These are phyloP conservation scores for Eidolon helvum DNA, from an alignment of 2,113 vertebrate genomes.

Conservation along the genomic window DNA sequence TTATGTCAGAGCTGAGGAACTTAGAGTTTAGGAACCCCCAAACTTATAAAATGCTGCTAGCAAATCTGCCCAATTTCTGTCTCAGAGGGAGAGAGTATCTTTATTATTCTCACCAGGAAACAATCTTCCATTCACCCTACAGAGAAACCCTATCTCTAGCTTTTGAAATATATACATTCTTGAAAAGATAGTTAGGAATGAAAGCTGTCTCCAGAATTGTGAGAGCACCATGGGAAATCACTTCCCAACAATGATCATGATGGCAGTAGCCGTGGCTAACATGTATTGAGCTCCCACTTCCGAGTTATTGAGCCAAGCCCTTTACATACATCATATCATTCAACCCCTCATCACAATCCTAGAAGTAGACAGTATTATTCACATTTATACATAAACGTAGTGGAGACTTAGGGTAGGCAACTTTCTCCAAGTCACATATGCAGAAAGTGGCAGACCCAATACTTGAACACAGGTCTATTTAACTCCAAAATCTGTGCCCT, in stretches of 20 bases:
- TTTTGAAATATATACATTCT: neutral
- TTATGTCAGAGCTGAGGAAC: neutral
- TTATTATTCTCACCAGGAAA: neutral
- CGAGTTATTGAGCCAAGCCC: neutral
- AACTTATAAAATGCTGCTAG: neutral
- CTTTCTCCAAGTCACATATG: neutral
- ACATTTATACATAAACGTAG: neutral
- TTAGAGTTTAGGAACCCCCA: neutral
- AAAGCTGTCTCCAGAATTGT: neutral
- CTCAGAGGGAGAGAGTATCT: neutral
- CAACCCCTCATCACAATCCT: neutral
- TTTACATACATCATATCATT: neutral
- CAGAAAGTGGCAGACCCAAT: neutral
- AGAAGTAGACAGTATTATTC: neutral
- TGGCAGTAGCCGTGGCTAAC: neutral
- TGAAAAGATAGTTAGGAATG: neutral
- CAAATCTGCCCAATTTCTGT: neutral
- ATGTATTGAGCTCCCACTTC: neutral
- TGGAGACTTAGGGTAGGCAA: neutral
- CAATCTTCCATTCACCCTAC: neutral
- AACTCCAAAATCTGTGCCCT: neutral
- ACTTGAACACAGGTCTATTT: neutral
- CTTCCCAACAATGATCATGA: neutral
- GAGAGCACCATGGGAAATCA: neutral
- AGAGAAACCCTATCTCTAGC: neutral